A percentile compares a stretch with the other conserved stretches of the same genome.
phyloP scores from a whole-genome alignment of 2,113 vertebrate genomes.

The Nyctibius bracteatus region DNA sequence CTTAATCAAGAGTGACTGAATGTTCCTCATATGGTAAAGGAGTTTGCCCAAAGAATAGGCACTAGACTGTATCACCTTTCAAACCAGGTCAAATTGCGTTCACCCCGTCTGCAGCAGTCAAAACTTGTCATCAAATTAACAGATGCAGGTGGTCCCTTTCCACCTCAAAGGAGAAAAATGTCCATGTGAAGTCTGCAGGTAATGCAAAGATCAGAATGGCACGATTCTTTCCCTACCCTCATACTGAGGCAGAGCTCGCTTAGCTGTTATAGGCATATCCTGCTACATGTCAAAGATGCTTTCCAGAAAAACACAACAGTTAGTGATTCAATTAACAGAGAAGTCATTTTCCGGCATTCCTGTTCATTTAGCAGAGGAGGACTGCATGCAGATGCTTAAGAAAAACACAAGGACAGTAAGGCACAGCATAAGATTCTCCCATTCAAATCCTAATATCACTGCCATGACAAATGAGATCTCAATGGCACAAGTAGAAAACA shows the following conservation, averaged over 20 bases:
- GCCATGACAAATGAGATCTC: not conserved
- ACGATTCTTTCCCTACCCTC: not conserved
- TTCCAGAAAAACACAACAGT: not conserved
- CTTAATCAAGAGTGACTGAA: not conserved
- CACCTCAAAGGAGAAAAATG: not conserved
- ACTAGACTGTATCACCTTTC: not conserved
- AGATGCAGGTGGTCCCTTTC: not conserved
- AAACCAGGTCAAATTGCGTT: not conserved
- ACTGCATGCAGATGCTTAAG: not conserved
- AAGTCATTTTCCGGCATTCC: not conserved
- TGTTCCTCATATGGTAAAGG: not conserved
- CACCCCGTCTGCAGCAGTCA: not conserved
- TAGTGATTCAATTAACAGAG: not conserved
- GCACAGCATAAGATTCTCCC: not conserved
- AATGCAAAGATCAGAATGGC: not conserved
- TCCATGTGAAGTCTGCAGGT: not conserved
- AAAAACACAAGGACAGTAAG: not conserved
- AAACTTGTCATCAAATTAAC: not conserved
- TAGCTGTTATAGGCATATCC: not conserved
- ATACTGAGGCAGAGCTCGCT: fast-evolving
- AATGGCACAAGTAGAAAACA: not conserved
- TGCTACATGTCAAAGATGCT: not conserved
- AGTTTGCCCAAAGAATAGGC: not conserved
- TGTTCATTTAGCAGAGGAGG: not conserved
- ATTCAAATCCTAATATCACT: not conserved